Evolutionary conservation across 2,888 invertebrate genomes (phyloP).

Genomic region (Drosophila prostipennis): DNA sequence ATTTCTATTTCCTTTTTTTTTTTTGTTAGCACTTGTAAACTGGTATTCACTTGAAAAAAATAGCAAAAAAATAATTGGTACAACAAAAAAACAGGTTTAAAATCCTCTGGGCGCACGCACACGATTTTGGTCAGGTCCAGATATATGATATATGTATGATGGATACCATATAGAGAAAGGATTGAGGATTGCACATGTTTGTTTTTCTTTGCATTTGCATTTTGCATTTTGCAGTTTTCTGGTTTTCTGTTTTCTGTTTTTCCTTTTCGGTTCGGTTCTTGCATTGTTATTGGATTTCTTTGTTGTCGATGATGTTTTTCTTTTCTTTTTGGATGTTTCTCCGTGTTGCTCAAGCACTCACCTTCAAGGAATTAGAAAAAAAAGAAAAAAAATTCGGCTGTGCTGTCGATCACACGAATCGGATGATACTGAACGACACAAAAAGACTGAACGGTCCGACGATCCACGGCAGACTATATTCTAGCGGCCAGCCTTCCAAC

Average conservation of each 20-base stretch:
- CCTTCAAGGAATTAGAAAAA: slow-evolving; percentile 84
- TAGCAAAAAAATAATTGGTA: slow-evolving; percentile 30
- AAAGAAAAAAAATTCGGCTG: slow-evolving; percentile 80
- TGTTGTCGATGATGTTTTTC: slow-evolving; percentile 17
- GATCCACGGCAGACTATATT: slow-evolving; percentile 85
- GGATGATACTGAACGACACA: slow-evolving; percentile 83
- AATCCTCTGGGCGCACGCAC: slow-evolving; percentile 9
- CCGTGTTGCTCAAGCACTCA: slow-evolving; percentile 79
- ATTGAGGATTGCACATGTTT: slow-evolving; percentile 2
- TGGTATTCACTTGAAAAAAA: slow-evolving; percentile 44
- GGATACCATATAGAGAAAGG: neutral
- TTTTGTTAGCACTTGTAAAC: neutral
- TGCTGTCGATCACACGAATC: slow-evolving; percentile 84
- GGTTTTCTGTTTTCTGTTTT: slow-evolving; percentile 9
- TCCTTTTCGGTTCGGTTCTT: slow-evolving; percentile 3
- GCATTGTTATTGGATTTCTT: slow-evolving; percentile 2
- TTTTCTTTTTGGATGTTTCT: slow-evolving; percentile 13
- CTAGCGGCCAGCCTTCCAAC: slow-evolving; percentile 68
- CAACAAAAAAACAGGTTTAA: slow-evolving; percentile 14
- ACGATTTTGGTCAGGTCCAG: neutral
- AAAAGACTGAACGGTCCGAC: slow-evolving; percentile 85
- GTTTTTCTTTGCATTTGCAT: slow-evolving; percentile 6
- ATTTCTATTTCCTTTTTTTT: neutral
- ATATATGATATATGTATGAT: neutral
- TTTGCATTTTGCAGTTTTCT: slow-evolving; percentile 10